A percentile compares a stretch with the other conserved stretches of the same genome.
Conservation (phyloP, 2,113 vertebrate genomes). For the Labeo catla region DNA sequence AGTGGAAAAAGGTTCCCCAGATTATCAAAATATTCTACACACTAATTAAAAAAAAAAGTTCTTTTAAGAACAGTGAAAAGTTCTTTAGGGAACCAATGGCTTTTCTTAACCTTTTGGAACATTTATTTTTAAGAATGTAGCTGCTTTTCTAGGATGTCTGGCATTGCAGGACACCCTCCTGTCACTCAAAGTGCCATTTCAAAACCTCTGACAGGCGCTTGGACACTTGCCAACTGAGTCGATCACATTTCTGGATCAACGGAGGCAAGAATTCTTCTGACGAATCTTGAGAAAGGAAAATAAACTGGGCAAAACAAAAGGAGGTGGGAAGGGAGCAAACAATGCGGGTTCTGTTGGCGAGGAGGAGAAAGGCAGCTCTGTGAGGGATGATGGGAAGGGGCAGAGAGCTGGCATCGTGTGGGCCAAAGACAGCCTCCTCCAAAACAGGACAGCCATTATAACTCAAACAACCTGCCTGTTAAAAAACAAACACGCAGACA, state of each 20-base stretch:
- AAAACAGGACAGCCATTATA: constrained; percentile 38
- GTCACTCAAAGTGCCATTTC: background rate
- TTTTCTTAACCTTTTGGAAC: background rate
- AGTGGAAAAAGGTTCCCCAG: no score
- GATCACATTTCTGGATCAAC: background rate
- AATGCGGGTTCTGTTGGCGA: constrained; percentile 52
- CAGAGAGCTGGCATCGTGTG: constrained; percentile 44
- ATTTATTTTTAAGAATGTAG: background rate
- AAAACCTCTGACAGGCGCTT: background rate
- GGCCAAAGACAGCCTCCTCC: constrained; percentile 56
- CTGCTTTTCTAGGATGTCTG: constrained; percentile 59
- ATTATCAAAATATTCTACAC: no score
- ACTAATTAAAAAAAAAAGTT: no score
- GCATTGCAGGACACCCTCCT: constrained; percentile 58
- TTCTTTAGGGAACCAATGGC: background rate
- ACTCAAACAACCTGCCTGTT: background rate
- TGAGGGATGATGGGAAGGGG: constrained; percentile 29
- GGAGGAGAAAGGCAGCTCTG: constrained; percentile 39
- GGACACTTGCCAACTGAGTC: background rate
- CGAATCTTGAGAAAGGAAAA: background rate
- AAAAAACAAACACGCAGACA: constrained; percentile 42
- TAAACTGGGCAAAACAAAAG: constrained; percentile 34
- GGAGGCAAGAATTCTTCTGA: background rate
- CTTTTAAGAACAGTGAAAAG: no score
- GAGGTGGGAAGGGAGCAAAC: constrained; percentile 19